A percentile compares a stretch with the other conserved stretches of the same genome.
Conservation (phyloP, 2,888 invertebrate genomes). For the Archips crataeganus region DNA sequence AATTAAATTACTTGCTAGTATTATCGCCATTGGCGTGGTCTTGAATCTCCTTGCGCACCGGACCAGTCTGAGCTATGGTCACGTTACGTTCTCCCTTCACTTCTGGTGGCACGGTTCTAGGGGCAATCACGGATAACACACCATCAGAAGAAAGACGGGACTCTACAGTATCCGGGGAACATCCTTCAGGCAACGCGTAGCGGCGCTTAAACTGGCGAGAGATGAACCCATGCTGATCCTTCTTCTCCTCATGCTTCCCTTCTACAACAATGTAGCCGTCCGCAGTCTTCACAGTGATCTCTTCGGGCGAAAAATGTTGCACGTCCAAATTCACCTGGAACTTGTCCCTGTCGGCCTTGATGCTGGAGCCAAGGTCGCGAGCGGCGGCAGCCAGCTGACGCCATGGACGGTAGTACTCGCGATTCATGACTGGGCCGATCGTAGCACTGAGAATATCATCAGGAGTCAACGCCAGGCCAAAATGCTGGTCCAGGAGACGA, state of each 20-base stretch:
- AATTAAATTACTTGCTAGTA: conserved; percentile 48
- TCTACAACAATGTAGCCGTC: conserved; percentile 90
- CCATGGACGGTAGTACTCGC: conserved; percentile 77
- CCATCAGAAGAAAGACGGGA: conserved; percentile 92
- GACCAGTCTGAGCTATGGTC: conserved; percentile 87
- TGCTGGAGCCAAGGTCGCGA: conserved; percentile 82
- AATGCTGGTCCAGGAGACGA: conserved; percentile 82
- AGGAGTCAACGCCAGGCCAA: conserved; percentile 79
- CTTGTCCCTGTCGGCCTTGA: conserved; percentile 79
- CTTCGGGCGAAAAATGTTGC: conserved; percentile 90
- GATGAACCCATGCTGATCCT: conserved; percentile 90
- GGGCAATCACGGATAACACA: conserved; percentile 89
- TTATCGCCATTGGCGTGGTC: conserved; percentile 78
- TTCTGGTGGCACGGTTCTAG: conserved; percentile 69
- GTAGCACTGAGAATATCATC: conserved; percentile 73
- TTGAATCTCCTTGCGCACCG: conserved; percentile 83
- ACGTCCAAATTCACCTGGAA: conserved; percentile 89
- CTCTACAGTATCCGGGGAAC: conserved; percentile 88
- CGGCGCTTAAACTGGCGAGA: conserved; percentile 91
- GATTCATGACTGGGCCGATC: conserved; percentile 57
- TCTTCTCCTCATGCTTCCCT: conserved; percentile 92
- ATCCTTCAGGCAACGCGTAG: conserved; percentile 91
- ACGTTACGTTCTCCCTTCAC: conserved; percentile 82
- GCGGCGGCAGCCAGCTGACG: conserved; percentile 77
- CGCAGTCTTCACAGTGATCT: conserved; percentile 91